Conservation (phyloP, 2,797 vertebrate species). For the Sebastes steindachneri region DNA sequence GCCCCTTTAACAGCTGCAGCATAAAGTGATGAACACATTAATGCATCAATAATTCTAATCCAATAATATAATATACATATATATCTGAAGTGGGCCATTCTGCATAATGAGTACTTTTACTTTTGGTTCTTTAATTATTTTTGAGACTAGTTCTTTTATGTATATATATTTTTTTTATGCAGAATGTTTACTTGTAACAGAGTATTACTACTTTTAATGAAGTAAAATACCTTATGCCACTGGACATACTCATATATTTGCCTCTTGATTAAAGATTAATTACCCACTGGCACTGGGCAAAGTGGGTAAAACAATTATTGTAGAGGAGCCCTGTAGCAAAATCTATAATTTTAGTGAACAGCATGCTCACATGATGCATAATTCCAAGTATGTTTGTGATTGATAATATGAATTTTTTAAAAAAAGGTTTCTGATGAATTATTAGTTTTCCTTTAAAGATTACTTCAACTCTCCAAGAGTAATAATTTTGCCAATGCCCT, state of each 20-base stretch:
- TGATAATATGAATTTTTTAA: background rate
- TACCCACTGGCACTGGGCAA: too few relatives aligned
- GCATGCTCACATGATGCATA: background rate
- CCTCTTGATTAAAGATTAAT: background rate
- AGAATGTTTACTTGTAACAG: background rate
- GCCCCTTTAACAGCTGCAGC: background rate
- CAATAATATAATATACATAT: background rate
- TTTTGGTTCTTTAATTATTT: background rate
- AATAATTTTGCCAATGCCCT: background rate
- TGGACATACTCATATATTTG: background rate
- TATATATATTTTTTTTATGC: background rate
- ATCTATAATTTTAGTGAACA: background rate
- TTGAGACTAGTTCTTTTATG: background rate
- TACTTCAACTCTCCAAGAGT: background rate
- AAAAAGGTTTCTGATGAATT: background rate
- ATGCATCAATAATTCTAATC: background rate
- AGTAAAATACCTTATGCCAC: background rate
- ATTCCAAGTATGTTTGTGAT: background rate
- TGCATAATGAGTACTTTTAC: background rate
- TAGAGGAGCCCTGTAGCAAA: background rate
- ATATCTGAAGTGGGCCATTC: background rate
- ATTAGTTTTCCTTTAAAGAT: background rate
- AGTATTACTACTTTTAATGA: background rate
- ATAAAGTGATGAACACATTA: background rate
- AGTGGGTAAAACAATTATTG: background rate